These are phyloP conservation scores for Drosophila santomea DNA, from an alignment of 1,140 invertebrate species.

Conservation along the genomic window DNA sequence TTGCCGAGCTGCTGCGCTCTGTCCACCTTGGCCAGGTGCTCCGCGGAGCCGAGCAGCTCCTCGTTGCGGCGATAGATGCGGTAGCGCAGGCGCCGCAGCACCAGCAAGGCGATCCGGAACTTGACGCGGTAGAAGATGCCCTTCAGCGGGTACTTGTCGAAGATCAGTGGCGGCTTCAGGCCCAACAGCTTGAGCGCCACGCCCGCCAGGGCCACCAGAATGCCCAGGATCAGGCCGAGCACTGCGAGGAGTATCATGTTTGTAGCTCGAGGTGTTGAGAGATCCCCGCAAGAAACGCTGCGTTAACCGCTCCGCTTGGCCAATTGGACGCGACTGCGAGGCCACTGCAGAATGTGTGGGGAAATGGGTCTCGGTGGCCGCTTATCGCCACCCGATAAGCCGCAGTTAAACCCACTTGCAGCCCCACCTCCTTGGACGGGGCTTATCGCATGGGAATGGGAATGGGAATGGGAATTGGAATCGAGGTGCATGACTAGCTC, in stretches of 20 bases:
- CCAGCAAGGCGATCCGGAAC: conserved; percentile 60
- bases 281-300: no score
- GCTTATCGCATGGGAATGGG: conserved; percentile 7
- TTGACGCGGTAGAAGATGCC: conserved; percentile 71
- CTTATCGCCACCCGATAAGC: conserved; percentile 39
- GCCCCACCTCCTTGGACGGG: conserved; percentile 4
- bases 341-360: conserved; percentile 8
- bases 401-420: conserved; percentile 24
- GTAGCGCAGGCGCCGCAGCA: conserved; percentile 66
- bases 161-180: conserved; percentile 66
- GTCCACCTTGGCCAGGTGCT: conserved; percentile 62
- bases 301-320: conserved; percentile 2
- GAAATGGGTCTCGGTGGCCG: neutral
- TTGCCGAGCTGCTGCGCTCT: conserved; percentile 55
- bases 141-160: conserved; percentile 76
- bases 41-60: conserved; percentile 41
- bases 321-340: conserved; percentile 21
- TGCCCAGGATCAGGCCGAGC: conserved; percentile 30
- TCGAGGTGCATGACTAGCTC: conserved; percentile 31
- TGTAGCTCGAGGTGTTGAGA: neutral
- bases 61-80: conserved; percentile 67
- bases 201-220: conserved; percentile 22
- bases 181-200: conserved; percentile 52
- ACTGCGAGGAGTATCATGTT: conserved; percentile 47
- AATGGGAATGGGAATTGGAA: neutral